Base-by-base conservation (phyloP, 2,113 vertebrate species). In the Chamaea fasciata region DNA sequence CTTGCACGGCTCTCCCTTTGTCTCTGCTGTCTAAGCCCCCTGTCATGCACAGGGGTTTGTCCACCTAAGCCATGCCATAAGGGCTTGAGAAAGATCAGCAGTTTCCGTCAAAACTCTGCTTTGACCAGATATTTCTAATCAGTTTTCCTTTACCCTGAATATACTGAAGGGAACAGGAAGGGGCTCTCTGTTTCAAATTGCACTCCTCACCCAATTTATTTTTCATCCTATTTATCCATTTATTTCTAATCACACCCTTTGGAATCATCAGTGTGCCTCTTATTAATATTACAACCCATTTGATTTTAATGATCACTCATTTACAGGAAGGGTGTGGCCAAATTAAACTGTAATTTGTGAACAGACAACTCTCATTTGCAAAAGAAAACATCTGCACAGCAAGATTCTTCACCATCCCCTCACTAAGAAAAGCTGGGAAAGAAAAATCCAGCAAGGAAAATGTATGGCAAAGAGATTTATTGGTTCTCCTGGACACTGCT, bases 281-380 rank as follows among this genome's bases (percentile, higher is more conserved):
- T 57, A 53, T 44, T 35, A 71, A 31, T 70, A 41, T 64, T 47
- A 57, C 30, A 68, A 59, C 7, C 6, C 15, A 56, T 70, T 94
- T 89, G 41, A 41, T 91, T 94, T 87, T 78, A 94, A 75, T 89
- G 77, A 81, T 33, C 75, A 27, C 33, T 53, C 26, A 47, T 35
- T 81, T 82, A 52, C 24, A 63, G 37, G 35, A 77, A 63, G 9
- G 39, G 17, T 2, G 37, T 44, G 60, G 49, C 35, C 41, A 47
- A 91, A 84, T 67, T 24, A 67, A 89, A 49, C 13, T 35, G 46
- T 47, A 47, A 83, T 88, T 93, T 55, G 11, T 64, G 68, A 90
- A 27, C 11, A 7, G 47, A 37, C 27, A 27, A 53, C n/a, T 65
- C 18, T 63, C 50, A 47, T 70, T 88, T 70, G 35, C 0, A 3